A percentile compares a stretch with the other conserved stretches of the same genome.
These are phyloP conservation scores for Labeo catla DNA, from an alignment of 2,113 vertebrate species.

Conservation along the genomic window DNA sequence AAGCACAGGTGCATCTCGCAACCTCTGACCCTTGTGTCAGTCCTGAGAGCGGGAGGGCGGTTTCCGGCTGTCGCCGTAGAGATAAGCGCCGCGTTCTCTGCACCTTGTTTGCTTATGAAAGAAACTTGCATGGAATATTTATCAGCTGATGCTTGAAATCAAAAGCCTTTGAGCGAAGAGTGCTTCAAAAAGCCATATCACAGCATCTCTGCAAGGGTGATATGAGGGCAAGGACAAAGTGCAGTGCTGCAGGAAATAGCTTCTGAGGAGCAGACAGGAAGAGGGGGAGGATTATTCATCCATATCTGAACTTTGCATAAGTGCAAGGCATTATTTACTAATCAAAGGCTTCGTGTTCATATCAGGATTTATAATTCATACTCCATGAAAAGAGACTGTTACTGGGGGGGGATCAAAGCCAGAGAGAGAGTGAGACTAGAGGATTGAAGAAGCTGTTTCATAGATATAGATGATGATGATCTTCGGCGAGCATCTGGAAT, in stretches of 20 bases:
- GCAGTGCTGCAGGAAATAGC: constrained; percentile 59
- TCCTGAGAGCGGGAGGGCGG: constrained; percentile 58
- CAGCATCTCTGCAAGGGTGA: constrained; percentile 62
- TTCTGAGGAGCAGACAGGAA: constrained; percentile 54
- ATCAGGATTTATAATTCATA: constrained; percentile 66
- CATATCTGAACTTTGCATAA: constrained; percentile 63
- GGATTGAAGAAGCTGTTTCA: constrained; percentile 45
- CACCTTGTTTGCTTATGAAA: constrained; percentile 76
- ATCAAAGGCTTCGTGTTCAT: constrained; percentile 67
- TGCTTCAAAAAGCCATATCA: constrained; percentile 62
- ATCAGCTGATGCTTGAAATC: constrained; percentile 71
- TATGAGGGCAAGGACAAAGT: constrained; percentile 61
- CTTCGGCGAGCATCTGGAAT: constrained; percentile 47
- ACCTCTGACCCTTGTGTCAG: constrained; percentile 59
- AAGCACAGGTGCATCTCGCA: constrained; percentile 10
- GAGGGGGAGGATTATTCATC: constrained; percentile 59
- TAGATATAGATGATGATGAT: constrained; percentile 48
- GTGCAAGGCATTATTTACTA: constrained; percentile 68
- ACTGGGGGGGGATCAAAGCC: background rate
- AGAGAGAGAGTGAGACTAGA: constrained; percentile 1
- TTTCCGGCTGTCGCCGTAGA: constrained; percentile 65
- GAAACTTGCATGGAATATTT: constrained; percentile 78
- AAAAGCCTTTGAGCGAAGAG: constrained; percentile 70
- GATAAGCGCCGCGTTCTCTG: constrained; percentile 72
- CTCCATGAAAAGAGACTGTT: constrained; percentile 36